These are phyloP conservation scores for Capitella teleta DNA, from an alignment of 1,140 invertebrate species.

Conservation along the genomic window DNA sequence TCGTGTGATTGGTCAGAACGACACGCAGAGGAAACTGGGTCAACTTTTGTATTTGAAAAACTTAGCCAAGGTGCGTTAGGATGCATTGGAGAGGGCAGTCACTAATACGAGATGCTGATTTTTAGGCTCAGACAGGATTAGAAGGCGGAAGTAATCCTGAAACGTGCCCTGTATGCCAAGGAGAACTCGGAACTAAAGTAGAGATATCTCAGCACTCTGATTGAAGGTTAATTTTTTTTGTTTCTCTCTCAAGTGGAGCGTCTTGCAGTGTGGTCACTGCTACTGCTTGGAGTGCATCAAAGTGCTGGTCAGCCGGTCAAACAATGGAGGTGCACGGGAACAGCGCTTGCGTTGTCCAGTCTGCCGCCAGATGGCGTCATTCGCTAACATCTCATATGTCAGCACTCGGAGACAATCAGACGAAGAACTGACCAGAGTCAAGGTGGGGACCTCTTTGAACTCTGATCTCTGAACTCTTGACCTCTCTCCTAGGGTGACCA, in stretches of 20 bases:
- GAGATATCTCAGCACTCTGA: background rate
- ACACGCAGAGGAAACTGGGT: constrained; percentile 43
- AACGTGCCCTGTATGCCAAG: constrained; percentile 60
- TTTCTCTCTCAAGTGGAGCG: constrained; percentile 48
- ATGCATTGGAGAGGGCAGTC: background rate
- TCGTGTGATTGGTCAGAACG: constrained; percentile 27
- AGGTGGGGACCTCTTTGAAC: constrained; percentile 15
- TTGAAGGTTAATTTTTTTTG: background rate
- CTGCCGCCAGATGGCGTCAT: constrained; percentile 50
- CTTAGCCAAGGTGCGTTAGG: constrained; percentile 38
- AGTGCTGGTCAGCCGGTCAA: constrained; percentile 34
- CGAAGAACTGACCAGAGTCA: constrained; percentile 24
- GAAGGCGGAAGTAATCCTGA: constrained; percentile 47
- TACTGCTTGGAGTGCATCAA: constrained; percentile 54
- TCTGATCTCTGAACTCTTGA: background rate
- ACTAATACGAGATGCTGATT: background rate
- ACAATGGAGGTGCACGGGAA: constrained; percentile 19
- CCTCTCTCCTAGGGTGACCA: constrained; percentile 34
- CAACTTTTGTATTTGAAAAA: constrained; percentile 49
- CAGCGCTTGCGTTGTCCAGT: constrained; percentile 49
- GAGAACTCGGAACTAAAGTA: constrained; percentile 43
- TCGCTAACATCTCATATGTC: constrained; percentile 52
- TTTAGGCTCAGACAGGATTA: constrained; percentile 21
- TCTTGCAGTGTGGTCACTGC: constrained; percentile 58
- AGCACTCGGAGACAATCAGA: constrained; percentile 33